These are phyloP conservation scores for Drosophila carrolli DNA, from an alignment of 1,140 invertebrate genomes.

Conservation along the genomic window DNA sequence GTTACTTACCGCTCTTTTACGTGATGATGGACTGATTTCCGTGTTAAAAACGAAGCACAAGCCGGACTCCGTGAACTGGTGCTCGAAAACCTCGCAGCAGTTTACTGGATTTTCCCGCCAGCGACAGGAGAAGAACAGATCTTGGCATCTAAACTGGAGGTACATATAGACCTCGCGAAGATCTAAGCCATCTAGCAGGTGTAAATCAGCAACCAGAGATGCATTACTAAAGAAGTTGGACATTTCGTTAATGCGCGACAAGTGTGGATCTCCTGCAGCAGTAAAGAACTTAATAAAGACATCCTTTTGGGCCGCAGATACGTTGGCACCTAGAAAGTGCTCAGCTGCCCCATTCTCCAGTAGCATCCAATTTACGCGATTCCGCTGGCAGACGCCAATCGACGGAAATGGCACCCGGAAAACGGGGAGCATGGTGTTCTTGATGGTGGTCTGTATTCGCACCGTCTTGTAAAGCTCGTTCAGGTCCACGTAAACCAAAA, in stretches of 20 bases:
- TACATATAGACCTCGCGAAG: slow-evolving; percentile 45
- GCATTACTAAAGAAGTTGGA: slow-evolving; percentile 44
- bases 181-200: slow-evolving; percentile 49
- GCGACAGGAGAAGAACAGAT: slow-evolving; percentile 49
- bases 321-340: slow-evolving; percentile 64
- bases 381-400: slow-evolving; percentile 59
- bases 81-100: slow-evolving; percentile 69
- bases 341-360: slow-evolving; percentile 42
- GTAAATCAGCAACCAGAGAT: slow-evolving; percentile 18
- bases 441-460: slow-evolving; percentile 69
- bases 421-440: slow-evolving; percentile 62
- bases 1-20: slow-evolving; percentile 32
- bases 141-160: slow-evolving; percentile 37
- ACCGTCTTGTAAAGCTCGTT: slow-evolving; percentile 51
- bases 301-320: slow-evolving; percentile 11
- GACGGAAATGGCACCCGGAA: slow-evolving; percentile 67
- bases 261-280: slow-evolving; percentile 38
- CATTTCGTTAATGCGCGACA: slow-evolving; percentile 41
- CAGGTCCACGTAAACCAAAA: slow-evolving; percentile 65
- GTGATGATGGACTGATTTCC: slow-evolving; percentile 30
- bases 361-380: slow-evolving; percentile 53
- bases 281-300: slow-evolving; percentile 64
- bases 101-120: slow-evolving; percentile 55
- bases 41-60: slow-evolving; percentile 73
- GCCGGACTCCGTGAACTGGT: slow-evolving; percentile 71